Evolutionary conservation across 2,113 vertebrate species (phyloP).

Genomic region (Mus musculus): DNA sequence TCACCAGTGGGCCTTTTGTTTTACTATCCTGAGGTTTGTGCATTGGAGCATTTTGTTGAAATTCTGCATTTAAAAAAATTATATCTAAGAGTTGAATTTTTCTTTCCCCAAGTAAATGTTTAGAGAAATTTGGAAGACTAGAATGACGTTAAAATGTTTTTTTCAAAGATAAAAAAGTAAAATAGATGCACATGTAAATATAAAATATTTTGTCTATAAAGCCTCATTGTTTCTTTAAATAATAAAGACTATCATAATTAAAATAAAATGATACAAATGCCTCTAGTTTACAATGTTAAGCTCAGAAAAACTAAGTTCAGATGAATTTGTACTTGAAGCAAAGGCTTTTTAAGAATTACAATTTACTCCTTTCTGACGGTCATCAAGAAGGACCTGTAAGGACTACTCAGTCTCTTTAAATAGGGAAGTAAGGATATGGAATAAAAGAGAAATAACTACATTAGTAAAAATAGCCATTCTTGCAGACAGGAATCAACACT

Average conservation of each 20-base stretch:
- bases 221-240: slow-evolving; percentile 46
- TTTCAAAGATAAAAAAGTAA: background rate
- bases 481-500: slow-evolving; percentile 7
- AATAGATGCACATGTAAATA: background rate
- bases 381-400: background rate
- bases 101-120: slow-evolving; percentile 35
- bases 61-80: slow-evolving; percentile 58
- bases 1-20: slow-evolving; percentile 73
- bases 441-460: slow-evolving; percentile 27
- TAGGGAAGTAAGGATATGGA: background rate
- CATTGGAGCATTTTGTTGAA: background rate
- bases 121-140: slow-evolving; percentile 38
- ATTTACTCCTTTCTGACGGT: background rate
- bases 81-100: slow-evolving; percentile 42
- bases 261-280: slow-evolving; percentile 27
- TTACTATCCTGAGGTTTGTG: slow-evolving; percentile 48
- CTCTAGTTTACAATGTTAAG: background rate
- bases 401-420: background rate
- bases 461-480: background rate
- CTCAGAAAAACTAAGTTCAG: background rate
- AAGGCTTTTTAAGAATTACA: slow-evolving; percentile 7
- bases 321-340: background rate
- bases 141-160: slow-evolving; percentile 29
- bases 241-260: slow-evolving; percentile 7
- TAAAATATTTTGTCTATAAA: slow-evolving; percentile 38